Percentiles rank a stretch among this genome's conserved stretches.
Conservation (phyloP, 2,888 invertebrate genomes). For the Rotaria sp. region DNA sequence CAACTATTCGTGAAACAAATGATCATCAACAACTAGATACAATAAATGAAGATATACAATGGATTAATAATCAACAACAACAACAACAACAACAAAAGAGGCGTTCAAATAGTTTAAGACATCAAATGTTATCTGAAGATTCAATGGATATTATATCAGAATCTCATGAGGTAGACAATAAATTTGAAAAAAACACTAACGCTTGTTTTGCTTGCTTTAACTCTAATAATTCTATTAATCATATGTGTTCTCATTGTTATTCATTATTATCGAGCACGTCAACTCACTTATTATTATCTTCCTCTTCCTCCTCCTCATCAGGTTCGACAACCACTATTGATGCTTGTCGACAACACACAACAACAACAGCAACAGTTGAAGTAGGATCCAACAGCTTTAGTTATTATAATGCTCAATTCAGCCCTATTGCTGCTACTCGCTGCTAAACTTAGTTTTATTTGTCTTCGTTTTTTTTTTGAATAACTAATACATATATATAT, state of each 20-base stretch:
- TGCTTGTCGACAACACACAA: slow-evolving; percentile 19
- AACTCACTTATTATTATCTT: slow-evolving; percentile 18
- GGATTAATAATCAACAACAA: background rate
- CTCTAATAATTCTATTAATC: background rate
- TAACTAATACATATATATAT: background rate
- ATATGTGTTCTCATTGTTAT: background rate
- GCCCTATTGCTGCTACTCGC: background rate
- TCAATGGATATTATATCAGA: slow-evolving; percentile 15
- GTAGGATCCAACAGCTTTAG: background rate
- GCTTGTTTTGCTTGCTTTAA: background rate
- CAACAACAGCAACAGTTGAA: background rate
- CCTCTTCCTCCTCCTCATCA: background rate
- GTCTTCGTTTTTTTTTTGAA: background rate
- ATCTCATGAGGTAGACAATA: slow-evolving; percentile 25
- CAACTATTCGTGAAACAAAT: slow-evolving; percentile 15
- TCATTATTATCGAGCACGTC: background rate
- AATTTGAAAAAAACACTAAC: background rate
- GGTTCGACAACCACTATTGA: background rate
- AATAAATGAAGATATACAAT: background rate
- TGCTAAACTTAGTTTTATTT: slow-evolving; percentile 11
- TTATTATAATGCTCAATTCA: background rate
- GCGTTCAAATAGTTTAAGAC: background rate
- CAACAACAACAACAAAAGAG: background rate
- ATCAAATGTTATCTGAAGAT: background rate
- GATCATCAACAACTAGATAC: background rate